Evolutionary conservation across 2,113 vertebrate genomes (phyloP), one percentile per base, ranked within the genome.

Genomic region (Dicerorhinus sumatrensis): DNA sequence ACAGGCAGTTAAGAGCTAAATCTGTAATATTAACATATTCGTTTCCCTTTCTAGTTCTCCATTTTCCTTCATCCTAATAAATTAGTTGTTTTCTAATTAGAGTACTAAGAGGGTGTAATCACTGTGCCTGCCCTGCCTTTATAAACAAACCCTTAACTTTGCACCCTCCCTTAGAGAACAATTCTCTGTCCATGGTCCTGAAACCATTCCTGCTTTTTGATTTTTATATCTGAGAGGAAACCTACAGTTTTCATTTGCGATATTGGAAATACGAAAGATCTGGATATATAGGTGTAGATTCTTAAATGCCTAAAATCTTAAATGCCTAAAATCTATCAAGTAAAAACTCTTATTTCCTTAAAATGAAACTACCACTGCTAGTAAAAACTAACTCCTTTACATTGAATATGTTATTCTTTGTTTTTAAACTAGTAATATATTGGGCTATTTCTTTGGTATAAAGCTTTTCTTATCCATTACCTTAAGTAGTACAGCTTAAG

Each of bases 121-220:
- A 84, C 20, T 54, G 42, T 95, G 77, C 58, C n/a, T 89, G 85
- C 39, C 72, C 42, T 51, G 54, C 82, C 60, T 96, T 97, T 95
- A 83, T 92, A 97, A 97, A 97, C 96, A 97, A 94, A 80, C 75
- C 73, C 25, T 92, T 93, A 96, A 97, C 81, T 97, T 96, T 70
- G 48, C 46, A 82, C 63, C 69, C 46, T 60, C 23, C 16, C 4
- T 0, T 4, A 20, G 77, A 73, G 69, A 75, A 33, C 33, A 58
- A 10, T 90, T 93, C 36, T 84, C 96, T 97, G 48, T 97, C 96
- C 89, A 5, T 92, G 95, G 97, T 98, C 7, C 98, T 98, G 96
- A 97, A 98, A 95, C 25, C 54, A 69, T 39, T 91, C 54, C 31
- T 83, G 51, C 39, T 42, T 69, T 69, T 36, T 70, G 36, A 13